These are phyloP conservation scores for Lophura swinhoii DNA, from an alignment of 2,797 vertebrate species.

Conservation along the genomic window DNA sequence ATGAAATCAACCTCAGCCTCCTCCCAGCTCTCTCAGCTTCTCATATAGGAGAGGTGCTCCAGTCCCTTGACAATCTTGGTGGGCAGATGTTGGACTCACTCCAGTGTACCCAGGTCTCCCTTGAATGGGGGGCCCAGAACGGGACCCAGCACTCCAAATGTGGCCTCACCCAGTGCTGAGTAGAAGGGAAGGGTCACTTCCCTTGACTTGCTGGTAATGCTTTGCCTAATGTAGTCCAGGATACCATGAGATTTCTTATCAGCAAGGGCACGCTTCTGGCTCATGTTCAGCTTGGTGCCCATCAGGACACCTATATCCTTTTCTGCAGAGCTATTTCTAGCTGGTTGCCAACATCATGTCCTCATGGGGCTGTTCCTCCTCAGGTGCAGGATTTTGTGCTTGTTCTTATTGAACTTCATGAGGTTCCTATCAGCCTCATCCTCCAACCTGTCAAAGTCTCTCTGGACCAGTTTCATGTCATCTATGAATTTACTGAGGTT, in stretches of 20 bases:
- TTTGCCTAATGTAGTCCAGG: background rate
- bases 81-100: too few species aligned
- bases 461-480: background rate
- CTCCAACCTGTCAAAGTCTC: background rate
- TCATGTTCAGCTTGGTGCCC: background rate
- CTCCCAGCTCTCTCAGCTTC: too few species aligned
- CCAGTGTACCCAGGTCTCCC: too few species aligned
- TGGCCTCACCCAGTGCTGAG: background rate
- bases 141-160: background rate
- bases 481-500: background rate
- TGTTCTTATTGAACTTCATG: background rate
- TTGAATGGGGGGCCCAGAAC: background rate
- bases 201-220: background rate
- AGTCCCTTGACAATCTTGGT: too few species aligned
- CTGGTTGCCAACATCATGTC: too few species aligned
- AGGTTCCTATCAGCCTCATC: background rate
- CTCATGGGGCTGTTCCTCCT: too few species aligned
- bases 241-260: background rate
- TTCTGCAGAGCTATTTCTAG: too few species aligned
- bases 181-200: background rate
- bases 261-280: too few species aligned
- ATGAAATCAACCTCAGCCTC: too few species aligned
- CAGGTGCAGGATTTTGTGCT: background rate
- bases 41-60: too few species aligned
- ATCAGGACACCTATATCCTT: too few species aligned